Base-by-base conservation (phyloP, 1,140 invertebrate species). In the Cydia pomonella region DNA sequence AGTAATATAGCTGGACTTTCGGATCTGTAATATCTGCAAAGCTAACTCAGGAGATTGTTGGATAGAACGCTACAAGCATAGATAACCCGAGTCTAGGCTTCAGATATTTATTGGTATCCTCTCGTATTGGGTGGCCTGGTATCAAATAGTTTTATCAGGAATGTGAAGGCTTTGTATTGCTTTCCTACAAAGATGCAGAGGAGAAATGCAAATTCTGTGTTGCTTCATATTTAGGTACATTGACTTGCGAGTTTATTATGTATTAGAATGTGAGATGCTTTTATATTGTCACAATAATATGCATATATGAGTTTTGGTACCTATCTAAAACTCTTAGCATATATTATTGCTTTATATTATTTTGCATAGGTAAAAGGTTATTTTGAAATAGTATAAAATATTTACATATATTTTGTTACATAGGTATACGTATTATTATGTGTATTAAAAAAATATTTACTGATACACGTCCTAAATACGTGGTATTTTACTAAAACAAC, bases 51-150 rank as follows among this genome's bases (percentile, higher is more conserved):
- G 44, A 72, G 77, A 78, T 79, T 33, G 63, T 50, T 63, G 63
- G 80, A 80, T 84, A 82, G 76, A 78, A 78, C 73, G 9, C 27
- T 79, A 80, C 82, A 79, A 78, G 79, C 73, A 75, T 69, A 77
- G 80, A 82, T 82, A 80, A 78, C 77, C 78, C 62, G 73, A 18
- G 71, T 78, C 75, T 62, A 77, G 76, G 47, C 73, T 75, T 23
- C 25, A 69, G 64, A 75, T 78, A 78, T 82, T 79, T 79, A 78
- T 79, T 80, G 71, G 73, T 76, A 53, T 73, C 53, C 72, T 82
- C 82, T 75, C 75, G 75, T 66, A 71, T 62, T 84, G 83, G 81
- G 81, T 81, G 83, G 83, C 73, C 82, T 72, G 27, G 64, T 69
- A 69, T 69, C 64, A 33, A 38, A 12, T 69, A 41, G 64, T 69